These are phyloP conservation scores for Cheilosia soror DNA, from an alignment of 2,888 invertebrate species.

Conservation along the genomic window DNA sequence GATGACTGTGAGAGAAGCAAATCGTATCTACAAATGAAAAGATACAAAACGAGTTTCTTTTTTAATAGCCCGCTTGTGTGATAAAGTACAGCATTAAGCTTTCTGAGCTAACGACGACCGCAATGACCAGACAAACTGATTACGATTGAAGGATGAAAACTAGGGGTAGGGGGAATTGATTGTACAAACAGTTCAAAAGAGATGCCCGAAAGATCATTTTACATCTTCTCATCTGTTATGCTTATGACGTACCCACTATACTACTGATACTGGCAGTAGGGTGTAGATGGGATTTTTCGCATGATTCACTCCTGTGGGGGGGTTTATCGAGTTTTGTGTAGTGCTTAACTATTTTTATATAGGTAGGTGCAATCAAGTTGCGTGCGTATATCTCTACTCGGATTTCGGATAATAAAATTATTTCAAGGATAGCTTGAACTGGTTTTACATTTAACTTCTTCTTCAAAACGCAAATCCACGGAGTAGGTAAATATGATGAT, in stretches of 20 bases:
- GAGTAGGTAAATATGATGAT: neutral
- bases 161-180: neutral
- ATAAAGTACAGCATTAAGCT: slow-evolving; percentile 7
- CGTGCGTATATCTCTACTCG: neutral
- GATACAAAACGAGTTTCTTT: slow-evolving; percentile 56
- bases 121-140: slow-evolving; percentile 24
- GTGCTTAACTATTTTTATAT: neutral
- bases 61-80: slow-evolving; percentile 17
- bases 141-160: neutral
- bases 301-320: slow-evolving; percentile 34
- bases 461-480: neutral
- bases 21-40: slow-evolving; percentile 29
- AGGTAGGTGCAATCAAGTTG: slow-evolving; percentile 3
- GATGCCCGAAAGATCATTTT: no score
- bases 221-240: no score
- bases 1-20: slow-evolving; percentile 42
- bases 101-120: neutral
- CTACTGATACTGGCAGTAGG: no score
- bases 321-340: slow-evolving; percentile 24
- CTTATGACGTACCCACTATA: no score
- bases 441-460: slow-evolving; percentile 6
- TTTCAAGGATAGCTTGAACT: slow-evolving; percentile 29
- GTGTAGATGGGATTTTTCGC: slow-evolving; percentile 36
- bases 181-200: slow-evolving; percentile 19
- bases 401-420: neutral